Percentiles rank a stretch among this genome's conserved stretches.
phyloP scores from a whole-genome alignment of 2,113 vertebrate species.

The Numenius arquata region DNA sequence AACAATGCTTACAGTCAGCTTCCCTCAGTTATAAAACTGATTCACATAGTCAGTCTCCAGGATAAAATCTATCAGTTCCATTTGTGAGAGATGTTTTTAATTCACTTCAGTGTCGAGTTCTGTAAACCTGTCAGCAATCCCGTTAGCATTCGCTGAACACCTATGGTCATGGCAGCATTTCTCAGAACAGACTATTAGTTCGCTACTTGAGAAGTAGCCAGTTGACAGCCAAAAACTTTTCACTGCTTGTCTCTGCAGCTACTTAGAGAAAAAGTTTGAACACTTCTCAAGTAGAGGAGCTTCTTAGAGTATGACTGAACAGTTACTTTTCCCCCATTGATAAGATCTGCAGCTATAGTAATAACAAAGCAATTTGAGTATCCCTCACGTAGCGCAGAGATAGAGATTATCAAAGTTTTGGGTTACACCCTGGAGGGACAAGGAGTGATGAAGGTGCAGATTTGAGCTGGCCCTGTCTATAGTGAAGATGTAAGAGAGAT shows the following conservation, averaged over 20 bases:
- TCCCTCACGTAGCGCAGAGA: not conserved
- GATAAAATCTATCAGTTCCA: not conserved
- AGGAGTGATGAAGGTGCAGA: not conserved
- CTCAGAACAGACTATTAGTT: not conserved
- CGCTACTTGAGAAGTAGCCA: not conserved
- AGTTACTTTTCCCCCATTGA: not conserved
- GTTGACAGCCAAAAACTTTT: not conserved
- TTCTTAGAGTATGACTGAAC: not conserved
- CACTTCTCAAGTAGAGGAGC: not conserved
- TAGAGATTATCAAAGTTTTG: not conserved
- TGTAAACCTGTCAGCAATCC: not conserved
- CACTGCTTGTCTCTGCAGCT: not conserved
- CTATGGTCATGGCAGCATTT: not conserved
- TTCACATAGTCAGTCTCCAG: not conserved
- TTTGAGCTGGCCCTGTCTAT: not conserved
- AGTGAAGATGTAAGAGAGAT: not conserved
- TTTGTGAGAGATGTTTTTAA: not conserved
- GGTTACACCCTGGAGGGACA: not conserved
- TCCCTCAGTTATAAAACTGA: constrained; percentile 17
- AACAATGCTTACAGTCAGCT: not conserved
- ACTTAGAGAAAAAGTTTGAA: not conserved
- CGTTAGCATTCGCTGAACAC: not conserved
- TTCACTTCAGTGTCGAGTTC: not conserved
- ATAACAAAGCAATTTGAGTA: not conserved
- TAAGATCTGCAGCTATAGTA: not conserved